Evolutionary conservation across 1,140 invertebrate genomes (phyloP), one percentile per base, ranked within the genome.

Genomic region (Paraescarpia echinospica): DNA sequence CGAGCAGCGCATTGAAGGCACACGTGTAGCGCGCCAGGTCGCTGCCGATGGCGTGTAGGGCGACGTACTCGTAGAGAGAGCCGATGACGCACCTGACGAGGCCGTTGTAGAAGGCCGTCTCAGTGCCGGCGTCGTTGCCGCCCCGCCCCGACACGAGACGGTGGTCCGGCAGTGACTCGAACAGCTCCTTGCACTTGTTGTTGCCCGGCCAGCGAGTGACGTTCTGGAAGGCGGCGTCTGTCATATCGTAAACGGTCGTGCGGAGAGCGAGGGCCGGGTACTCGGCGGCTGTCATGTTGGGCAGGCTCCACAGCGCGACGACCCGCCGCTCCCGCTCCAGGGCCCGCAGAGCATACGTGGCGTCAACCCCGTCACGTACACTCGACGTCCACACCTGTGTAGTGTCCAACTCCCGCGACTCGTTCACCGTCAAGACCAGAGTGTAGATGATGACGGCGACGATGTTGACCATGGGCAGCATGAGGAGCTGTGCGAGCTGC

Each of bases 401-500:
- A 2, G 59, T 77, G 9, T 77, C 27, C 59, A 77, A 31, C 59
- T 77, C 12, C 8, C 4, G 14, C 59, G 59, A 18, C 59, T 77
- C 59, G 59, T 77, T 77, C 8, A 77, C 59, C 59, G 59, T 77
- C 59, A 77, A 31, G 2, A 77, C 59, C 12, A 77, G 59, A 2
- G 59, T 77, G 59, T 77, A 77, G 4, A 77, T 18, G 27, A 77
- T 77, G 59, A 77, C 59, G 59, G 59, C 90, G 34, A 90, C 18
- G 90, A 90, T 90, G 90, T 34, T 34, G 35, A 90, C 35, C 34
- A 90, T 34, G 18, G 35, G 34, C 18, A 90, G 90, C 90, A 34
- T 41, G 34, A 90, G 90, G 9, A 90, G 34, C 90, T 90, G 90
- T 12, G 90, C 90, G 4, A 90, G 90, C 35, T 90, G 90, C 34